Evolutionary conservation across 2,797 vertebrate genomes (phyloP).

Genomic region (Peromyscus melanophrys): DNA sequence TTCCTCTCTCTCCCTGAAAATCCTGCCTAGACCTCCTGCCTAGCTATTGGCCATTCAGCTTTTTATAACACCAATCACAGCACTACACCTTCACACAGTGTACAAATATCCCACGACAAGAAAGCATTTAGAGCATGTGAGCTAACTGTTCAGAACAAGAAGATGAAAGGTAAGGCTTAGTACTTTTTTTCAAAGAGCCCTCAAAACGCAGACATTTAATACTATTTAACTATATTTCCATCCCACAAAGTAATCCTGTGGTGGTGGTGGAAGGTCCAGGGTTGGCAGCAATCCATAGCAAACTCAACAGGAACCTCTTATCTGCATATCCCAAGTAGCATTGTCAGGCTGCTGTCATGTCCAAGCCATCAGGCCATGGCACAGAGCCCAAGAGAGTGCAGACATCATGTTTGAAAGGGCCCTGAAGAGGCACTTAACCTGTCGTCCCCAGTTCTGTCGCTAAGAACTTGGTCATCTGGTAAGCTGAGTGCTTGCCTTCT

Average conservation of each 20-base stretch:
- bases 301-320: neutral
- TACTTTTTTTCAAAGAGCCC: neutral
- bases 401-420: constrained; percentile 18
- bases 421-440: neutral
- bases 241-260: neutral
- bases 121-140: neutral
- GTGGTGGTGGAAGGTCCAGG: neutral
- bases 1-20: neutral
- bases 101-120: neutral
- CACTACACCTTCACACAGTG: neutral
- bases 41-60: neutral
- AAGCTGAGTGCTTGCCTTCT: neutral
- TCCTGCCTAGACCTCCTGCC: neutral
- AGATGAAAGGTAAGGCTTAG: neutral
- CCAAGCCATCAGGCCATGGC: neutral
- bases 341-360: neutral
- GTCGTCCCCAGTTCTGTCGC: neutral
- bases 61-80: neutral
- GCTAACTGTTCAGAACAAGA: constrained; percentile 28
- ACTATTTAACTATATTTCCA: neutral
- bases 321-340: neutral
- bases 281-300: neutral
- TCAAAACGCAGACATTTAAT: neutral
- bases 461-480: constrained; percentile 11
- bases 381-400: neutral